phyloP scores from a whole-genome alignment of 2,888 invertebrate species.

The Gerris lacustris region DNA sequence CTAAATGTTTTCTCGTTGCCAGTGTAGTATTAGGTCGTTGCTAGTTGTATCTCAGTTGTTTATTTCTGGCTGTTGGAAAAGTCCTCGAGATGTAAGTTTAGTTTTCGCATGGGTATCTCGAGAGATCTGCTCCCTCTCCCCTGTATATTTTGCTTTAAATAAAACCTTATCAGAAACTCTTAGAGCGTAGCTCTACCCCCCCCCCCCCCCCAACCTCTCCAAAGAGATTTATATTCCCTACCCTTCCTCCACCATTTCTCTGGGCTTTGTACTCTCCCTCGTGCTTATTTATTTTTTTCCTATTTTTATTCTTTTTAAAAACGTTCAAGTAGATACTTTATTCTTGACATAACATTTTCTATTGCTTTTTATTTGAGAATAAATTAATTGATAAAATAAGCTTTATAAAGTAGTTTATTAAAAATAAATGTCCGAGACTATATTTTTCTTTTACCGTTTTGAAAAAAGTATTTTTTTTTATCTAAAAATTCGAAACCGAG shows the following conservation, averaged over 20 bases:
- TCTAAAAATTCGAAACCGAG: too few species aligned
- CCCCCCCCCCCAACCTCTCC: neutral
- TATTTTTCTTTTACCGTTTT: too few species aligned
- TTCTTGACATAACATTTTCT: neutral
- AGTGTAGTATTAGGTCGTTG: too few species aligned
- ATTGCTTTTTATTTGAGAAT: neutral
- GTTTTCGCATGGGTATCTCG: too few species aligned
- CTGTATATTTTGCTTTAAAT: conserved; percentile 1
- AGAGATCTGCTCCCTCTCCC: neutral
- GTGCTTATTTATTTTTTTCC: neutral
- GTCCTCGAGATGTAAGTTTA: too few species aligned
- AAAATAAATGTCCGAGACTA: too few species aligned
- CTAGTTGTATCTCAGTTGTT: too few species aligned
- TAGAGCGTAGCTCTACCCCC: neutral
- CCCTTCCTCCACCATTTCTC: neutral
- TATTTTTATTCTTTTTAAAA: neutral
- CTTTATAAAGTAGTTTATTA: neutral
- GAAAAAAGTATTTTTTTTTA: too few species aligned
- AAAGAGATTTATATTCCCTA: neutral
- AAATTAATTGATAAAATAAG: neutral
- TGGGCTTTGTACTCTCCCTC: neutral
- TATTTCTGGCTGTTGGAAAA: too few species aligned
- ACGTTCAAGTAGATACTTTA: neutral
- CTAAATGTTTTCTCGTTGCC: too few species aligned
- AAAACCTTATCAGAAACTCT: conserved; percentile 1